Evolutionary conservation across 2,113 vertebrate species (phyloP), one percentile per base, ranked within the genome.

Genomic region (Tiliqua scincoides): DNA sequence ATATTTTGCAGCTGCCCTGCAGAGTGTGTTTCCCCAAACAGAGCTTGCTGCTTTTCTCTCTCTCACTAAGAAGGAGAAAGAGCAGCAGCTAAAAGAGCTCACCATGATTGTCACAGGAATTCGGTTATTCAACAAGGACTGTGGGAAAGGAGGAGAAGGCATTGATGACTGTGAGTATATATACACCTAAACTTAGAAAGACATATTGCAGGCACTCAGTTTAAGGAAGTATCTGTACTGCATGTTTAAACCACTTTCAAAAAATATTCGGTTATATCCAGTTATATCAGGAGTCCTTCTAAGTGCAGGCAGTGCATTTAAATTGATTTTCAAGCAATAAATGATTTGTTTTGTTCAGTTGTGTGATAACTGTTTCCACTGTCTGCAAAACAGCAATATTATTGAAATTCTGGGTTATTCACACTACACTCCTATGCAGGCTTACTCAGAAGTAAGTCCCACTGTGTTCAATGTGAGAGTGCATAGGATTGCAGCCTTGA

Each of bases 61-160:
- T 18, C 97, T 98, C 61, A 78, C 72, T 67, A 98, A 97, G 92
- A 96, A 92, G 89, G 97, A 98, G 62, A 99, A 99, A 96, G 97
- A 99, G 54, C 93, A 95, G 65, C 97, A 98, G 86, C 95, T 99
- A 75, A 96, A 85, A 14, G 97, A 98, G 86, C 95, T 99, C 65
- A 93, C 95, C 84, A 95, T 95, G 96, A 93, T 98, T 2, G 97
- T 98, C 54, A 97, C 98, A 2, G 98, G 98, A 71, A 98, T 99
- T 92, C 96, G 94, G 12, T 95, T 99, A 93, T 98, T 98, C 96
- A 99, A 98, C 95, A 98, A 95, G 92, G 94, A 97, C 90, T 94
- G 91, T 62, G 89, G 95, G 54, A 97, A 96, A 89, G 97, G 96
- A 89, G 97, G 96, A 83, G 93, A 97, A 21, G 75, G 95, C 91